Evolutionary conservation across 2,113 vertebrate species (phyloP).

Genomic region (Parus major): DNA sequence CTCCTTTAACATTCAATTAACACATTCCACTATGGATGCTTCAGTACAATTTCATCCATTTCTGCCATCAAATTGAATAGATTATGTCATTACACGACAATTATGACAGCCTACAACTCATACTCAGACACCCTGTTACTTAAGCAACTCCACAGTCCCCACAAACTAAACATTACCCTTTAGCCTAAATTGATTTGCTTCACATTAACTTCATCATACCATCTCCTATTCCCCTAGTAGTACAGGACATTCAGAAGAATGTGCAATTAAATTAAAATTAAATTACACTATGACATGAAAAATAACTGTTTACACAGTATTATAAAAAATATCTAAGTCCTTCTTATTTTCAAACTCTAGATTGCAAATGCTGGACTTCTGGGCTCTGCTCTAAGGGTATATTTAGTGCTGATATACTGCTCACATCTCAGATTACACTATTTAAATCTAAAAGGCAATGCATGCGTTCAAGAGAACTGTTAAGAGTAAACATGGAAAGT

Average conservation of each 20-base stretch:
- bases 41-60: background rate
- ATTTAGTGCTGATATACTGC: slow-evolving; percentile 8
- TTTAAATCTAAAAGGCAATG: slow-evolving; percentile 19
- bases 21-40: background rate
- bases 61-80: background rate
- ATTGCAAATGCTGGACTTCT: background rate
- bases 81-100: background rate
- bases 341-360: background rate
- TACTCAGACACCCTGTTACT: background rate
- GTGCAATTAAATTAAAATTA: background rate
- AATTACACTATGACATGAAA: background rate
- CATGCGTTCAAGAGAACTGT: background rate
- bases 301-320: background rate
- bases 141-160: background rate
- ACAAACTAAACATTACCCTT: background rate
- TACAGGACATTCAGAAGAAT: background rate
- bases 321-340: background rate
- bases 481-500: background rate
- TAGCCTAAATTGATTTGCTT: background rate
- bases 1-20: background rate
- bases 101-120: background rate
- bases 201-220: background rate
- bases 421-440: slow-evolving; percentile 37
- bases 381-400: background rate
- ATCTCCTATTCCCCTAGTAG: background rate